Evolutionary conservation across 1,140 invertebrate genomes (phyloP), one percentile per base, ranked within the genome.

Genomic region (Laodelphax striatellus): DNA sequence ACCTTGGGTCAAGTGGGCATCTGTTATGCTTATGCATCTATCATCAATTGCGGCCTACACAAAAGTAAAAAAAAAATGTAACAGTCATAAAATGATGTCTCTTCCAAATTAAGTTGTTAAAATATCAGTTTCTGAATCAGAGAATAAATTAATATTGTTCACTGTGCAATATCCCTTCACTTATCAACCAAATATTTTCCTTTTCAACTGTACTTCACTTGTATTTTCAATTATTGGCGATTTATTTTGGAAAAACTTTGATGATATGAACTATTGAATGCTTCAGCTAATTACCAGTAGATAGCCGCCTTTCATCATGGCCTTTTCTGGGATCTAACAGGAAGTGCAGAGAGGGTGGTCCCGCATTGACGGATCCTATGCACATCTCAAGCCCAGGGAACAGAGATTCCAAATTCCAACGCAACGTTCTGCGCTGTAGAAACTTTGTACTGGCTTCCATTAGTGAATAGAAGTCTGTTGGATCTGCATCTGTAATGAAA

Each of bases 381-480:
- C 52, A 50, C 34, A 64, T 53, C 17, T 54, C 56, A 5, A 64
- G 41, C 11, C 63, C 63, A 0, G 63, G 63, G 21, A 58, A 58
- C 0, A 64, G 14, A 3, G 16, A 14, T 19, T 46, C 31, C 28
- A 64, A 16, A 19, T 62, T 52, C 57, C 57, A 64, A 17, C 57
- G 52, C 34, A 64, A 55, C 16, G 52, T 64, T 52, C 63, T 42
- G 19, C 63, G 50, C 6, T 55, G 53, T 3, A 64, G 56, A 58
- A 64, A 62, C 22, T 46, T 54, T 4, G 63, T 55, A 2, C 50
- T 57, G 10, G 63, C 63, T 59, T 59, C 57, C 42, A 64, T 17
- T 8, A 62, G 43, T 10, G 57, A 55, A n/a, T 61, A 52, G 8
- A 63, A 22, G 34, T 62, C 58, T 11, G 38, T 52, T n/a, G 61